These are phyloP conservation scores for Onthophagus sagittarius DNA, from an alignment of 2,888 invertebrate genomes.

Conservation along the genomic window DNA sequence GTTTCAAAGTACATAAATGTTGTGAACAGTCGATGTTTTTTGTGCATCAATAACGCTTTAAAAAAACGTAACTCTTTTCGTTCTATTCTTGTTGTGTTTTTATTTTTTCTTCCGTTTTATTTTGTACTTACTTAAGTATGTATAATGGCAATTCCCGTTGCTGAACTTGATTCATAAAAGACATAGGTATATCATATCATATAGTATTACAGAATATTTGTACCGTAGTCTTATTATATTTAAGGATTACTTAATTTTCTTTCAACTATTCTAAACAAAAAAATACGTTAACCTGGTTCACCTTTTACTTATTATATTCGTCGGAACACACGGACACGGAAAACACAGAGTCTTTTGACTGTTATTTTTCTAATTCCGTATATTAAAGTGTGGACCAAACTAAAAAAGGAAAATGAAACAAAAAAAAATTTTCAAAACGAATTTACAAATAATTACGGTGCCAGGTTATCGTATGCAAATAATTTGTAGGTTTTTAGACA, in stretches of 20 bases:
- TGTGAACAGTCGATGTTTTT: slow-evolving; percentile 25
- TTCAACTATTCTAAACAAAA: not conserved
- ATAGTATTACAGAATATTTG: slow-evolving; percentile 46
- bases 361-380: slow-evolving; percentile 11
- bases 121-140: not conserved
- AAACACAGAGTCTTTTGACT: not conserved
- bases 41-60: slow-evolving; percentile 21
- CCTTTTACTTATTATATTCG: not conserved
- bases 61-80: slow-evolving; percentile 13
- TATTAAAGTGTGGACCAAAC: slow-evolving; percentile 26
- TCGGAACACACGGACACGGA: not conserved
- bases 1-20: slow-evolving; percentile 16
- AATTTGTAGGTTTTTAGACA: slow-evolving; percentile 34
- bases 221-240: slow-evolving; percentile 33
- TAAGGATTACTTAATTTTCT: slow-evolving; percentile 33
- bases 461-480: slow-evolving; percentile 27
- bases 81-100: slow-evolving; percentile 14
- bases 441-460: slow-evolving; percentile 15
- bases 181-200: slow-evolving; percentile 48
- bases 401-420: no score
- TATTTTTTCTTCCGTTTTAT: slow-evolving; percentile 2
- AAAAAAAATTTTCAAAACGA: not conserved
- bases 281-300: not conserved
- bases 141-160: slow-evolving; percentile 23
- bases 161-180: slow-evolving; percentile 37